phyloP scores from a whole-genome alignment of 2,113 vertebrate species.

The Bubalus kerabau region DNA sequence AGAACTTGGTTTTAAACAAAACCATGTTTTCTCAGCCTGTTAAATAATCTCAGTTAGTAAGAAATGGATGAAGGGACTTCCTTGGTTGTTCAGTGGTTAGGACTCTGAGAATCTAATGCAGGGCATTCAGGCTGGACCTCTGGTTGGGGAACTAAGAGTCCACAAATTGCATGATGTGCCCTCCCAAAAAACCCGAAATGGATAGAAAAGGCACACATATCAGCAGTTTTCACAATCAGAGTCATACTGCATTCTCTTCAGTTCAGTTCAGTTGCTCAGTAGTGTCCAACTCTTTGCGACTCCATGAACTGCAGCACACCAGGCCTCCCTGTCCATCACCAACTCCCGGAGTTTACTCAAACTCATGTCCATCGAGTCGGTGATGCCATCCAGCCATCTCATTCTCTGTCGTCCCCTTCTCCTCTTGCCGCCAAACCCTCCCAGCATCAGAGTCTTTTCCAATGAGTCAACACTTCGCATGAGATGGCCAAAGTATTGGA shows the following conservation, averaged over 20 bases:
- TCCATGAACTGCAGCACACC: no score
- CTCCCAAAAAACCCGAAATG: not conserved
- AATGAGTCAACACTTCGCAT: no score
- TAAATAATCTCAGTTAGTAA: not conserved
- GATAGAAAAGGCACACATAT: not conserved
- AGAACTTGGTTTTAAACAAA: not conserved
- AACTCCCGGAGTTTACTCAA: no score
- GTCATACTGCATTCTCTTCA: not conserved
- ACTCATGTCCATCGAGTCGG: no score
- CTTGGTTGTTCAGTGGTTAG: not conserved
- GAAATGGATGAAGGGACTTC: not conserved
- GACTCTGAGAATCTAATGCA: not conserved
- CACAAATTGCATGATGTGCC: not conserved
- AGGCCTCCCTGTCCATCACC: no score
- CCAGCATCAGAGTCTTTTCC: no score
- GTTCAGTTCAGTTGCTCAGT: no score
- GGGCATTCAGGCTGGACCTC: not conserved
- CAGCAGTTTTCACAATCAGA: not conserved
- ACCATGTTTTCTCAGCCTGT: not conserved
- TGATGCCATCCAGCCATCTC: no score
- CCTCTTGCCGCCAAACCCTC: no score
- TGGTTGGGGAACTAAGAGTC: not conserved
- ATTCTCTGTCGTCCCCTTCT: no score
- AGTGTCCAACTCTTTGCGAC: fast-evolving
- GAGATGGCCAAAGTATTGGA: no score